Base-by-base conservation (phyloP, 2,797 vertebrate genomes). In the Pachyuromys duprasi region DNA sequence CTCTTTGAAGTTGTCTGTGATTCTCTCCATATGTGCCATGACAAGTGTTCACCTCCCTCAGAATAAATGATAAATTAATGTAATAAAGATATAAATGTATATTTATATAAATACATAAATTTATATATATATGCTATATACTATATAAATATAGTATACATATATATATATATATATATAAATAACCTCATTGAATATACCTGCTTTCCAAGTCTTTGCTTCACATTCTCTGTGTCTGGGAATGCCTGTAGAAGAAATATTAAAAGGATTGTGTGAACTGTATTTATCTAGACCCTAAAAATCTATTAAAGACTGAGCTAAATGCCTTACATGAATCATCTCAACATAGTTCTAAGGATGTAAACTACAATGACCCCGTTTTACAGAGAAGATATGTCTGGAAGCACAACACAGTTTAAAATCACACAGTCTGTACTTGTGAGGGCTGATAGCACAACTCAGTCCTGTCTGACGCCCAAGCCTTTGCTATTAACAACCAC, bases 241-340 rank as follows among this genome's bases (percentile, higher is more conserved):
- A 60, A 42, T 42, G 22, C 62, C n/a, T 65, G 2, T 69, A 57
- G 39, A 90, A 69, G 49, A 93, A 72, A 80, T 70, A 33, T 5
- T 83, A 65, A 91, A 93, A 67, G 75, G 24, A 88, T 74, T 74
- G 6, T 45, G 20, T 28, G 8, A 69, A 62, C 24, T 62, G 39
- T 92, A 89, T 84, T 89, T 76, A 63, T 89, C 8, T 80, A 90
- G 60, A 90, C 57, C 42, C 26, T 93, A 86, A 92, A 89, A 87
- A 42, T 80, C 8, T 17, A 7, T 20, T 65, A 67, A 86, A 55
- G 22, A 24, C 24, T 75, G 2, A 94, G 76, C 17, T 90, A 6
- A 93, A 36, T 84, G 13, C 42, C 70, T 81, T 72, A 79, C 15
- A 65, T 36, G 39, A 95, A 18, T 49, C 28, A 67, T 26, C 83